Conservation (phyloP, 2,113 vertebrate genomes). For the Phaethornis superciliosus region DNA sequence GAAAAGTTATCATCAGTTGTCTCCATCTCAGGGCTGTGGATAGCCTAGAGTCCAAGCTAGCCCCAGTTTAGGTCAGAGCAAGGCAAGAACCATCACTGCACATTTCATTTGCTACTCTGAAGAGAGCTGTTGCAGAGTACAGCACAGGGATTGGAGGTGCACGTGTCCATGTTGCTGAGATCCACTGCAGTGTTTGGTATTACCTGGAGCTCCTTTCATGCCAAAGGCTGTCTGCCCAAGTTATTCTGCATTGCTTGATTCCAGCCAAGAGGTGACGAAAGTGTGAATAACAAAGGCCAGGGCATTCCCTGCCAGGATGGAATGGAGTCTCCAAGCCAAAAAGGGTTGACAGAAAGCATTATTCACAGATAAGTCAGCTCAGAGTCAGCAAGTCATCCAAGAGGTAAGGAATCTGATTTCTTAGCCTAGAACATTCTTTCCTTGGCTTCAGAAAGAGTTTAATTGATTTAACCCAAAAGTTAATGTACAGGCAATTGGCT, state of each 20-base stretch:
- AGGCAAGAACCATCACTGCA: neutral
- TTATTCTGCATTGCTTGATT: neutral
- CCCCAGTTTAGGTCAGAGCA: neutral
- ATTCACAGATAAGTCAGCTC: neutral
- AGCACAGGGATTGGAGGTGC: neutral
- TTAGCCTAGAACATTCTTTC: conserved; percentile 15
- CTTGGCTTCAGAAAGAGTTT: neutral
- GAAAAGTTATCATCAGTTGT: neutral
- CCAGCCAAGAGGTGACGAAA: conserved; percentile 22
- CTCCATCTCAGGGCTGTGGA: neutral
- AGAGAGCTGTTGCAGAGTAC: neutral
- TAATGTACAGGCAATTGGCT: neutral
- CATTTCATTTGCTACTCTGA: neutral
- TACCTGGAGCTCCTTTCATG: neutral
- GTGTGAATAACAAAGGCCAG: neutral
- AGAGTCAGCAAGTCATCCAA: neutral
- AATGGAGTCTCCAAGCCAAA: neutral
- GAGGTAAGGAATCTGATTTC: conserved; percentile 21
- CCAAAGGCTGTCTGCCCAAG: neutral
- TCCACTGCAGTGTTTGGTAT: neutral
- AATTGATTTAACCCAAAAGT: neutral
- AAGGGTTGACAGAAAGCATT: neutral
- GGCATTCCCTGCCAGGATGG: neutral
- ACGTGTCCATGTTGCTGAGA: neutral
- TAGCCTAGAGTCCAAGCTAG: neutral